Evolutionary conservation across 1,140 invertebrate species (phyloP), one percentile per base, ranked within the genome.

Genomic region (Drosophila neocordata): DNA sequence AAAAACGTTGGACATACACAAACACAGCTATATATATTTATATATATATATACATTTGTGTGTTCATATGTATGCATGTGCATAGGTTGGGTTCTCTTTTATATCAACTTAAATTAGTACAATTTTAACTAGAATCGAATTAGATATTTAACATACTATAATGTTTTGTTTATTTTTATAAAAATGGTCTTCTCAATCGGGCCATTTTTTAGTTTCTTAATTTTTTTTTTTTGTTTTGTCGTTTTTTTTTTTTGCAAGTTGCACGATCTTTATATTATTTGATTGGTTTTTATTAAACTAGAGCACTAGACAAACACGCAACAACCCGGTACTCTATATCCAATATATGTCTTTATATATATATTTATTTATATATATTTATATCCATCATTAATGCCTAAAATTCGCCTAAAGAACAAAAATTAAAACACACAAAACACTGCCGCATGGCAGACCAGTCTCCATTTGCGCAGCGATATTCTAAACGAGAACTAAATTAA

Each of bases 341-440:
- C 27, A 34, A 53, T 65, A 63, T 51, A 53, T 69, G 12, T 53
- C 20, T 48, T 27, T 65, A 44, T 65, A 22, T 56, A 27, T 44
- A 34, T 56, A 56, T 22, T 8, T 22, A 35, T 62, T 20, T 35
- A 59, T 38, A 27, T 53, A 34, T 67, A 58, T 44, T n/a, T 44
- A 20, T 48, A 72, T 66, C 38, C 52, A 34, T 41, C 44, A 24
- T 34, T 61, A 13, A 38, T 66, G 58, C 52, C 78, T 69, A 79
- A 82, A 72, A 84, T 79, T 85, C 73, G 66, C 59, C 81, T 85
- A 85, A 72, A 69, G 69, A 77, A 75, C 53, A 69, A 76, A 74
- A 65, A 69, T 44, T 77, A 76, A 77, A 65, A 69, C 73, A 69
- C 62, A 37, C 41, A 20, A 22, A 70, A 73, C 44, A 63, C 69